Evolutionary conservation across 2,113 vertebrate species (phyloP), one percentile per base, ranked within the genome.

Genomic region (Corydoras maculifer): DNA sequence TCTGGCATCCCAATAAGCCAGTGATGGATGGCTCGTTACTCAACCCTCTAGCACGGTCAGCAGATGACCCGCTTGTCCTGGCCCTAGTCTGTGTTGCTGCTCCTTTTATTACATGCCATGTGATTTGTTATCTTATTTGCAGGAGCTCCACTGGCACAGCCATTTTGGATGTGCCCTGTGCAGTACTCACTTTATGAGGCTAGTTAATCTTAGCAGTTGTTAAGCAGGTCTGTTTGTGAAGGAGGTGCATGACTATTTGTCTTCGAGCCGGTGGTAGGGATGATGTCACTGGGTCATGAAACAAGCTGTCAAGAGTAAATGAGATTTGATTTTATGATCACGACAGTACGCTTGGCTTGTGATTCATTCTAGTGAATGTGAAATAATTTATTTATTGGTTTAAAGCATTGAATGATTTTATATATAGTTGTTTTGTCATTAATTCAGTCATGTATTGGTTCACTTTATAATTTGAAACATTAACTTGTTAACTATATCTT

Each of bases 221-320:
- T 76, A 68, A 68, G 69, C 58, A 63, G 68, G 67, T 68, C 58
- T 74, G 68, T 62, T 76, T 9, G 32, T 76, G 58, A 71, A 66
- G 65, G 71, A 35, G 57, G 31, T 54, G 30, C 59, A 57, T 64
- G 65, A 61, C 60, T 48, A 53, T 64, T 58, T 13, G 35, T 70
- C 18, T 62, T 15, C 43, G 48, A 65, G 68, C 62, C 15, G 14
- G 13, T n/a, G 29, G 55, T 51, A 50, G 60, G 30, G 60, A 51
- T n/a, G 51, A 61, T 5, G 61, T 61, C 65, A 31, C 49, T 30
- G 30, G 15, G 29, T 48, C 29, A 61, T 49, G 13, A 61, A 53
- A 18, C 15, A 8, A 9, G 7, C 64, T 54, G 64, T 67, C 64
- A 29, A 10, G 50, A 67, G 67, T 61, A 29, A 73, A 67, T 61